These are phyloP conservation scores for Drosophila algonquin DNA, from an alignment of 2,888 invertebrate genomes.

Conservation along the genomic window DNA sequence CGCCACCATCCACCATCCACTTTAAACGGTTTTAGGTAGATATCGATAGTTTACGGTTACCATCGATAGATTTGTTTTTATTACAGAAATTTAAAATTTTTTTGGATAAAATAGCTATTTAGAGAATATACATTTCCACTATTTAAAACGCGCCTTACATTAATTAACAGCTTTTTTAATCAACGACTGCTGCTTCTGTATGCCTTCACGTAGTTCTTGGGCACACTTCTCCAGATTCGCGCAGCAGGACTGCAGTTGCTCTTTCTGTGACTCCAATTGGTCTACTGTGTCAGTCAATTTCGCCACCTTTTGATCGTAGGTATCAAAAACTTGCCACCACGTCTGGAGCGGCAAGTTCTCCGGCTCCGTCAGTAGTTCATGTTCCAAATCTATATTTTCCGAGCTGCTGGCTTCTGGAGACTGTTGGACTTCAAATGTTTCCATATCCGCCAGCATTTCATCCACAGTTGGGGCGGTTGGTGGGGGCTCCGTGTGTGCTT, in stretches of 20 bases:
- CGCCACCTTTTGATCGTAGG: conserved; percentile 79
- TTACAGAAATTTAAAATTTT: neutral
- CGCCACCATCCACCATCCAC: conserved; percentile 37
- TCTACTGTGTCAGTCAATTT: conserved; percentile 72
- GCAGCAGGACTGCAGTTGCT: conserved; percentile 72
- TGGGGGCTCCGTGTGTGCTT: conserved; percentile 63
- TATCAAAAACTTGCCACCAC: conserved; percentile 83
- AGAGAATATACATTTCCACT: neutral
- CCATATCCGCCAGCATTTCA: conserved; percentile 81
- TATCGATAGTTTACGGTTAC: neutral
- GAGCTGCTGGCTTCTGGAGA: conserved; percentile 7
- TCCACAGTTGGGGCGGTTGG: conserved; percentile 75
- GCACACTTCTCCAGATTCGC: conserved; percentile 75
- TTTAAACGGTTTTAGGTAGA: neutral
- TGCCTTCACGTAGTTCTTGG: conserved; percentile 70
- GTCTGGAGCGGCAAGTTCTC: conserved; percentile 61
- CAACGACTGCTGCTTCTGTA: conserved; percentile 62
- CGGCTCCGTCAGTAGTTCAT: conserved; percentile 53
- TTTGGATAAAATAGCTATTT: neutral
- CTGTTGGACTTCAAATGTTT: conserved; percentile 77
- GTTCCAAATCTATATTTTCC: conserved; percentile 43
- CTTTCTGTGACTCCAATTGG: conserved; percentile 69
- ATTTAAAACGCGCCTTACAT: neutral
- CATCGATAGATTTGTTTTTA: neutral
- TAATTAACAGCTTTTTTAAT: conserved; percentile 54